Percentiles rank a stretch among this genome's conserved stretches.
phyloP scores from a whole-genome alignment of 1,140 invertebrate species.

The Gonatopus flavifemur region DNA sequence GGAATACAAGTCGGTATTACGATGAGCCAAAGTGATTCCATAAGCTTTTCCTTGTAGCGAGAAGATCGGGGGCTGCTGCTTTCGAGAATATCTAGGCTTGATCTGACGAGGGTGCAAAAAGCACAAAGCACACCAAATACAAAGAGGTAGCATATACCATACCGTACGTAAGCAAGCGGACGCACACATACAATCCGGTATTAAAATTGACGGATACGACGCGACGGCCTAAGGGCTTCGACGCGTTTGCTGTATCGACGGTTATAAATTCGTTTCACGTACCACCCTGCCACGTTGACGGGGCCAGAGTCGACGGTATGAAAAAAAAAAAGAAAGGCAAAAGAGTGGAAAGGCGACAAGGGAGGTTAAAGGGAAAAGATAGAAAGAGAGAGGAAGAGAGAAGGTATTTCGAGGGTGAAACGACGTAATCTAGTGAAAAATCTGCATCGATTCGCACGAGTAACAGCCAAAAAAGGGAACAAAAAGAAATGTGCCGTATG shows the following conservation, averaged over 20 bases:
- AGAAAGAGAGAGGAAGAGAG: conserved; percentile 4
- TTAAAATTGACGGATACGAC: conserved; percentile 40
- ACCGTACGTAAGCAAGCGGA: conserved; percentile 18
- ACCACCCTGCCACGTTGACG: conserved; percentile 29
- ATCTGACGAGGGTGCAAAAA: no score
- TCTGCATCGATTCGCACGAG: conserved; percentile 44
- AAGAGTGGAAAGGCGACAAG: conserved; percentile 1
- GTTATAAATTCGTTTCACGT: conserved; percentile 54
- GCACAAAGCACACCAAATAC: no score
- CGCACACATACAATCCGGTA: conserved; percentile 24
- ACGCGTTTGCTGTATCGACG: conserved; percentile 29
- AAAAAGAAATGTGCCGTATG: no score
- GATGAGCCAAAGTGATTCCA: no score
- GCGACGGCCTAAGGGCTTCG: conserved; percentile 21
- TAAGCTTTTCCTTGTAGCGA: no score
- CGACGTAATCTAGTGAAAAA: conserved; percentile 41
- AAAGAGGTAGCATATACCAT: no score
- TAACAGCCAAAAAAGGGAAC: neutral
- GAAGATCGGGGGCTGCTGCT: no score
- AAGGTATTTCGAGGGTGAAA: conserved; percentile 3
- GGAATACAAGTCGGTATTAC: no score
- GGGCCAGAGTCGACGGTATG: conserved; percentile 42
- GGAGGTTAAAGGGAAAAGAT: neutral
- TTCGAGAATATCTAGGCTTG: no score
- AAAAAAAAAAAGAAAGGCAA: conserved; percentile 36